Conservation (phyloP, 2,113 vertebrate species). For the Marmota monax region DNA sequence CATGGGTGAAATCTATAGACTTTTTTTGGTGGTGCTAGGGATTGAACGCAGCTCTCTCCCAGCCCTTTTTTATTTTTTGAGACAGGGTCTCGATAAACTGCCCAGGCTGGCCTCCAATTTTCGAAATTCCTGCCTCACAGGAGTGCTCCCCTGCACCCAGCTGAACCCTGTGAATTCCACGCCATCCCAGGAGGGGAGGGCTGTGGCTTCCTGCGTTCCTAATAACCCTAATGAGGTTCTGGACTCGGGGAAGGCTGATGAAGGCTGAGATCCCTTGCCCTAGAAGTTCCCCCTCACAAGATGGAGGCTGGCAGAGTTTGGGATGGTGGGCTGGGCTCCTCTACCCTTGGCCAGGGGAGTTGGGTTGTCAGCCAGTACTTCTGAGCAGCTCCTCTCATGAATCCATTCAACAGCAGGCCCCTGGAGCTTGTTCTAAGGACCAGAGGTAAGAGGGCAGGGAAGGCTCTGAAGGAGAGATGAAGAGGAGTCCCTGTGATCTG, state of each 20-base stretch:
- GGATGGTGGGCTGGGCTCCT: not conserved
- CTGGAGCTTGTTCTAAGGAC: not conserved
- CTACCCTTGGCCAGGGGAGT: not conserved
- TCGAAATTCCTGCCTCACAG: too few relatives aligned
- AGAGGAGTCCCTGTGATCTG: not conserved
- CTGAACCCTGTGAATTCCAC: not conserved
- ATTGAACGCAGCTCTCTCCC: too few relatives aligned
- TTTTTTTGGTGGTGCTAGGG: too few relatives aligned
- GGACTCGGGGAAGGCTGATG: not conserved
- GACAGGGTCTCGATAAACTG: too few relatives aligned
- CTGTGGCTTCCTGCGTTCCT: not conserved
- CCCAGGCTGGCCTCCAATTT: too few relatives aligned
- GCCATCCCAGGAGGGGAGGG: not conserved
- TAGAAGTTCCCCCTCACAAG: not conserved
- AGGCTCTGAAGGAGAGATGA: not conserved
- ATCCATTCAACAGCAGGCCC: not conserved
- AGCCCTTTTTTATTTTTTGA: too few relatives aligned
- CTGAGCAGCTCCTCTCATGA: not conserved
- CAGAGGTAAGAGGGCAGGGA: not conserved
- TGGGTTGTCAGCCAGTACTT: not conserved
- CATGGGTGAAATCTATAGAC: too few relatives aligned
- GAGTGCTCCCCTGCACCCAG: too few relatives aligned
- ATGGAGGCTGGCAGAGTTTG: not conserved
- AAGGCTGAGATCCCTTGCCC: not conserved
- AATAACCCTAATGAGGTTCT: not conserved